Evolutionary conservation across 2,888 invertebrate species (phyloP), one percentile per base, ranked within the genome.

Genomic region (Amiota communis): DNA sequence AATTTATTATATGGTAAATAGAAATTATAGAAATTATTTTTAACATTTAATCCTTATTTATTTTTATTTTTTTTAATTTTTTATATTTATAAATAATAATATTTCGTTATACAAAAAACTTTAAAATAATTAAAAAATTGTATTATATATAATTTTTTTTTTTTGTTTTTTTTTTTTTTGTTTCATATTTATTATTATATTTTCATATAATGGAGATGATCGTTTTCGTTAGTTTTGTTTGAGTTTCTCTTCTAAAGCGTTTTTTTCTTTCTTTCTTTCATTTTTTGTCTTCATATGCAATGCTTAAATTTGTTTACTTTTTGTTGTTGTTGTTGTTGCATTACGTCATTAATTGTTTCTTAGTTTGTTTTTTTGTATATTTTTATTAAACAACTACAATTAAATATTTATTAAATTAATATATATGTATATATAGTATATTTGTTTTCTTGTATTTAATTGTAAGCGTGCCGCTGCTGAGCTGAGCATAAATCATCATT

Each of bases 91-190:
- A 65, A 65, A 65, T 63, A 63, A 63, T 51, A 17, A 36, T 36
- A 36, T 36, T 68, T 68, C 23, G 51, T 68, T 68, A 47, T 68
- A 68, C 67, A 68, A 68, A 68, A 68, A 51, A 11, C 20, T 49
- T 67, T 67, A 67, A 67, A 49, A 67, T 67, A 67, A 67, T 53
- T 68, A 53, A 68, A 68, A 68, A 68, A 51, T 68, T 53, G 53
- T n/a, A 3, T 68, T 68, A 68, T 15, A 48, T 48, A 15, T 49
- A n/a, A n/a, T n/a, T n/a, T n/a, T n/a, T n/a, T n/a, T n/a, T n/a
- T n/a, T n/a, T n/a, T n/a, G n/a, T n/a, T n/a, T n/a, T n/a, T n/a
- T n/a, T n/a, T n/a, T n/a, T n/a, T 65, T n/a, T n/a, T n/a, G n/a
- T 65, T 68, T n/a, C 23, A 53, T 36, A 6, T 36, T 36, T 36